Base-by-base conservation (phyloP, 2,113 vertebrate species). In the Coptodon rendalli region DNA sequence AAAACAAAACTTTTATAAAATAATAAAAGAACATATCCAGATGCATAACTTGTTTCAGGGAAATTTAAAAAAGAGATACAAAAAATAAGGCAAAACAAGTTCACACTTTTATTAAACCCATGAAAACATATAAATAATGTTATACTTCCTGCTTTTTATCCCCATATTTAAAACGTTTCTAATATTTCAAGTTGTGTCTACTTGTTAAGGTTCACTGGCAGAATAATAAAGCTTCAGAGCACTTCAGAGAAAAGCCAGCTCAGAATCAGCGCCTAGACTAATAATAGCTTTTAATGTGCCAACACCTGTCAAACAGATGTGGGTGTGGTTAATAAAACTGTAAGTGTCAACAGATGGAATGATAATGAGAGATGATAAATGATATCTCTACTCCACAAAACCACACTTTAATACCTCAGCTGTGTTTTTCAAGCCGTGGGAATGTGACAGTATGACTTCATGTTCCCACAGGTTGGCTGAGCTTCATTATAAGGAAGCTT, bases 291-390 rank as follows among this genome's bases (percentile, higher is more conserved):
- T 73, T 24, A 34, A 52, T 57, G 61, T 61, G 38, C 61, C 89
- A 73, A 53, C 90, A 93, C 86, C 84, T 91, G 90, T 56, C 61
- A 2, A 17, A 13, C 89, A 92, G 81, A 92, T 94, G 91, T 56
- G 79, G 38, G 85, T 86, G 88, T 83, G 87, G 66, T 85, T 66
- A 71, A 89, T 89, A 12, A 66, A 71, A 78, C 61, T 27, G 56
- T 36, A 36, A 86, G 63, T 29, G 19, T 68, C 80, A 87, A 81
- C 78, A 73, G 52, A 89, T 86, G 89, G 81, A 81, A 90, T 81
- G 85, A 84, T 87, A 86, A 90, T 89, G 14, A 76, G 9, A 50
- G 81, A 68, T 48, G 38, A 57, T 83, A 79, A 81, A 86, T 71
- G 24, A 84, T 81, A 76, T 85, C 27, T 86, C 54, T 45, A 17